These are phyloP conservation scores for Norana najaformis DNA, from an alignment of 2,888 invertebrate genomes.

Conservation along the genomic window DNA sequence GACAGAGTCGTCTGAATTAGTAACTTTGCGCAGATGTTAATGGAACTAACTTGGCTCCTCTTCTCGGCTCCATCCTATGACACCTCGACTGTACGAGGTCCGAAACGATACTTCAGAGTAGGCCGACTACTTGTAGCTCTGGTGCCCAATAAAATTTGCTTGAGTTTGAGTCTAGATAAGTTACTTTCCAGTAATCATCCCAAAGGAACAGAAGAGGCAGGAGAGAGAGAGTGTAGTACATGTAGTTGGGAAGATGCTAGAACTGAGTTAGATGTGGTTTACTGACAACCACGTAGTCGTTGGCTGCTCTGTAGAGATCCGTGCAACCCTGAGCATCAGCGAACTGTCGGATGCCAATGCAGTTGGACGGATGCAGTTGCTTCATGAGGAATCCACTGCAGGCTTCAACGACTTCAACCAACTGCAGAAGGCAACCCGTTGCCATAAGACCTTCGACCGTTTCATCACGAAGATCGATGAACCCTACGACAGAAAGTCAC, in stretches of 20 bases:
- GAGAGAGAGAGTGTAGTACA: no score
- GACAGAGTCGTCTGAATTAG: no score
- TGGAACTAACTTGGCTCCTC: no score
- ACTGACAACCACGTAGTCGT: constrained; percentile 80
- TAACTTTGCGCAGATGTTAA: no score
- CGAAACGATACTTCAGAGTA: no score
- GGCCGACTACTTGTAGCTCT: no score
- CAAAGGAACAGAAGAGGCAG: no score
- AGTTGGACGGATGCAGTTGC: constrained; percentile 90
- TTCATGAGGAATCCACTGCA: constrained; percentile 83
- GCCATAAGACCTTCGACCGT: constrained; percentile 85
- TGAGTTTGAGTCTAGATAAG: no score
- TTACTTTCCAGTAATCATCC: no score
- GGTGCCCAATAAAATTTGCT: no score
- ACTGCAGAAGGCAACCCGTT: constrained; percentile 84
- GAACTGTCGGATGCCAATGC: constrained; percentile 87
- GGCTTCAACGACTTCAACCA: constrained; percentile 81
- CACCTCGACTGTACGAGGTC: no score
- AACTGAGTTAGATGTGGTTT: background rate
- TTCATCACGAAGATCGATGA: constrained; percentile 82
- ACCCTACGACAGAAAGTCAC: constrained; percentile 62
- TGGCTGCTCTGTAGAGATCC: constrained; percentile 78
- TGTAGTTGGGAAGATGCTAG: background rate
- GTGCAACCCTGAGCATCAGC: constrained; percentile 85
- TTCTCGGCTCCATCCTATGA: no score